Base-by-base conservation (phyloP, 1,140 invertebrate genomes). In the Orussus abietinus region DNA sequence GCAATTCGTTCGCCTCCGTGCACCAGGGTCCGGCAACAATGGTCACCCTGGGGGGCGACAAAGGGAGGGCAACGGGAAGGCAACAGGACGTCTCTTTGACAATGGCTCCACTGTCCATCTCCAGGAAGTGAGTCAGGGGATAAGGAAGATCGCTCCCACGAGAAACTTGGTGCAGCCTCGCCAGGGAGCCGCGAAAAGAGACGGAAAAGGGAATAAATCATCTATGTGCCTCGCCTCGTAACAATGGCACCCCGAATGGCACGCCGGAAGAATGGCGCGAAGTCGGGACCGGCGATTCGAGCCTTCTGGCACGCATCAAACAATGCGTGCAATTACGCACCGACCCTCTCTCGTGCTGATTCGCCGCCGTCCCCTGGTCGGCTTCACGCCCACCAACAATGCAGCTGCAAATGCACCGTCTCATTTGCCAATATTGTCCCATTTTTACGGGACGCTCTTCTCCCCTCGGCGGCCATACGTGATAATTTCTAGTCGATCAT, bases 361-460 rank as follows among this genome's bases (percentile, higher is more conserved):
- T 35, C 35, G 38, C 34, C 28, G 41, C 45, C 42, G 40, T 45
- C 52, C 47, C 45, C 43, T 53, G 50, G 31, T 3, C 9, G 9
- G 11, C 13, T 33, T 33, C 31, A 45, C 61, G 53, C 57, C 53
- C 55, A 39, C 37, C 51, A 38, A 63, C 61, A 62, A 64, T 62
- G 33, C 47, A 0, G 47, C 40, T 45, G 42, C 49, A 62, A 69
- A 67, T 70, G 58, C 57, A 62, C 56, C 64, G 57, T 66, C 59
- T 72, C 66, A 72, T 70, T 72, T 70, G 63, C 59, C 64, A 66
- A 70, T 68, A 72, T 72, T 72, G 69, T 72, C 58, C 63, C 56
- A 70, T 62, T 69, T 70, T 66, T 72, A 59, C 62, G 53, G 31
- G 30, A 5, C 6, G 5, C 30, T 6, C 12, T 12, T 14, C 30